These are phyloP conservation scores for Lagodon rhomboides DNA, from an alignment of 2,797 vertebrate species.

Conservation along the genomic window DNA sequence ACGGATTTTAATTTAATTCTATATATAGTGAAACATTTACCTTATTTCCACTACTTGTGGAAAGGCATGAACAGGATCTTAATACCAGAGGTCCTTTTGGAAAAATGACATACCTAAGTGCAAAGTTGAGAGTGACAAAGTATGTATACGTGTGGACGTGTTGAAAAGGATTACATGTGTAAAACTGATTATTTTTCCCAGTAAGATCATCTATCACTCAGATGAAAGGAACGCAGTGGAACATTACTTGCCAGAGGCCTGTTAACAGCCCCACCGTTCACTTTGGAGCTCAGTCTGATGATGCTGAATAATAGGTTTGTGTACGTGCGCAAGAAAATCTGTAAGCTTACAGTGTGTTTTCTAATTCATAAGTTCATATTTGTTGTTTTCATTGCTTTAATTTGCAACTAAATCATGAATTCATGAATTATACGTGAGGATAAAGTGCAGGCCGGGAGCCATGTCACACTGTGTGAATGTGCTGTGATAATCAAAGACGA, in stretches of 20 bases:
- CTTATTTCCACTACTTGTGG: neutral
- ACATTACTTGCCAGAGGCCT: neutral
- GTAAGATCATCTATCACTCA: slow-evolving; percentile 36
- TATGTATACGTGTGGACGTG: neutral
- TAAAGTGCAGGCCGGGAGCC: neutral
- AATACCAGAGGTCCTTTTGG: neutral
- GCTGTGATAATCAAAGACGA: neutral
- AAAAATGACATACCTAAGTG: too few relatives aligned
- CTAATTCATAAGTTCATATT: neutral
- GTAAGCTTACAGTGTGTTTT: neutral
- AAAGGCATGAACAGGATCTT: neutral
- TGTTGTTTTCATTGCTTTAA: neutral
- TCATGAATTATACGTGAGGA: neutral
- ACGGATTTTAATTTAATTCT: too few relatives aligned
- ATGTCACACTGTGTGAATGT: neutral
- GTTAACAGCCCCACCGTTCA: slow-evolving; percentile 6
- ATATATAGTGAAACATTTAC: neutral
- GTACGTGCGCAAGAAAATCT: neutral
- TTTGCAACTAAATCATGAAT: neutral
- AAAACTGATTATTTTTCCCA: slow-evolving; percentile 39
- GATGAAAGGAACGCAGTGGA: slow-evolving; percentile 29
- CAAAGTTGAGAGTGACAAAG: neutral
- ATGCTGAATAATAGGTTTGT: slow-evolving; percentile 4
- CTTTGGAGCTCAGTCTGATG: slow-evolving; percentile 1
- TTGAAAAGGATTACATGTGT: neutral